phyloP scores from a whole-genome alignment of 2,888 invertebrate species.

The Neelides folsomi region DNA sequence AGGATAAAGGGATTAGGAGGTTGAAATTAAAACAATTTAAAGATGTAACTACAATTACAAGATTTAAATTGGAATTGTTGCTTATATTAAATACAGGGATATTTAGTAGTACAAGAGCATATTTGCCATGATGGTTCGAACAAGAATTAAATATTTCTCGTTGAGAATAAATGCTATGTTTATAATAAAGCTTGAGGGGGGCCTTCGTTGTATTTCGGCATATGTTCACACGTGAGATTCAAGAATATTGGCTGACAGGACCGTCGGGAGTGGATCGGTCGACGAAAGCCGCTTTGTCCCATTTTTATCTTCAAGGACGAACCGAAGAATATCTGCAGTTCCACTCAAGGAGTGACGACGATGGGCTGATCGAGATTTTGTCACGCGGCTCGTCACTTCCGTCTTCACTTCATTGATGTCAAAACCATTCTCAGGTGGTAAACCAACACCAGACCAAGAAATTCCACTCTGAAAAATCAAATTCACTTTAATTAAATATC shows the following conservation, averaged over 20 bases:
- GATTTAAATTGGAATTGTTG: too few species aligned
- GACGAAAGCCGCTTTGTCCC: conserved; percentile 5
- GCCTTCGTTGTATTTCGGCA: too few species aligned
- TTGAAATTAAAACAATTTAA: too few species aligned
- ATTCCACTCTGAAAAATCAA: conserved; percentile 6
- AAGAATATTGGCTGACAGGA: conserved; percentile 26
- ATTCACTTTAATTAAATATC: not conserved
- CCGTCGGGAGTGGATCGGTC: conserved; percentile 22
- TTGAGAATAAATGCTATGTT: too few species aligned
- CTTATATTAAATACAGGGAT: too few species aligned
- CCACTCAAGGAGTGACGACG: conserved; percentile 32
- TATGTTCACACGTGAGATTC: conserved; percentile 32
- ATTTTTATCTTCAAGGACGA: conserved; percentile 15
- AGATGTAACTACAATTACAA: too few species aligned
- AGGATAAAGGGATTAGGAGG: too few species aligned
- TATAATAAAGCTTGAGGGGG: too few species aligned
- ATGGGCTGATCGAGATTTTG: conserved; percentile 5
- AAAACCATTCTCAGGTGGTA: not conserved
- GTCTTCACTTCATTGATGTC: conserved; percentile 22
- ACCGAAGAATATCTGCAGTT: conserved; percentile 30
- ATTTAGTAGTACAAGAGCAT: too few species aligned
- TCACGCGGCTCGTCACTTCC: conserved; percentile 18
- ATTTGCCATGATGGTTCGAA: too few species aligned
- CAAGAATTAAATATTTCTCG: too few species aligned
- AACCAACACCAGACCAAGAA: conserved; percentile 5